Conservation (phyloP, 2,113 vertebrate species). For the Melospiza georgiana region DNA sequence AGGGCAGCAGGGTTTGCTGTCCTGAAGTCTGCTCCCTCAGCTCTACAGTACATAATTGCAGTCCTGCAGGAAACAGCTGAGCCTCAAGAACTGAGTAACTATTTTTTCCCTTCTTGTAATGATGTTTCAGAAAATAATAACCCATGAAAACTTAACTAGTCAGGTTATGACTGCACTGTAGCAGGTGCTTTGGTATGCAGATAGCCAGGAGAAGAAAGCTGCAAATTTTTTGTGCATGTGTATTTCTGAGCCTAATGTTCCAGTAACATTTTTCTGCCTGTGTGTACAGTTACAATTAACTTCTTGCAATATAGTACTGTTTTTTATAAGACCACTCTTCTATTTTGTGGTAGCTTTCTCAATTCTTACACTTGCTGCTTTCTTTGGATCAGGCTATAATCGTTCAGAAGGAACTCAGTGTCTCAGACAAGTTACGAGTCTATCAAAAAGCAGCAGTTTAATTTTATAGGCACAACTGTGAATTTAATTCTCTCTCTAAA, state of each 20-base stretch:
- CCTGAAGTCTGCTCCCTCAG: background rate
- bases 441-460: background rate
- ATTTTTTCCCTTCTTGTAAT: background rate
- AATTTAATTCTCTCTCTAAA: constrained; percentile 15
- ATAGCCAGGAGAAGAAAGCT: background rate
- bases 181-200: background rate
- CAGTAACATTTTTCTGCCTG: background rate
- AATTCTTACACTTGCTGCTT: background rate
- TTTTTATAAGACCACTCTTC: background rate
- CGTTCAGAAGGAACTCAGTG: background rate
- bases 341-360: background rate
- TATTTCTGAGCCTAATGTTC: background rate
- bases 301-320: background rate
- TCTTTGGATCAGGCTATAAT: background rate
- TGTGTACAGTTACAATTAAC: background rate
- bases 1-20: background rate
- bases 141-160: background rate
- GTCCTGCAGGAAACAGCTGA: background rate
- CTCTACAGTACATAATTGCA: fast-evolving
- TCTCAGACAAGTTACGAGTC: background rate
- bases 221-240: background rate
- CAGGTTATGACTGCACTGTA: background rate
- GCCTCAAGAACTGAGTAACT: background rate
- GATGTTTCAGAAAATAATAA: background rate
- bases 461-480: background rate